Base-by-base conservation (phyloP, 2,113 vertebrate species). In the Pterophyllum scalare region DNA sequence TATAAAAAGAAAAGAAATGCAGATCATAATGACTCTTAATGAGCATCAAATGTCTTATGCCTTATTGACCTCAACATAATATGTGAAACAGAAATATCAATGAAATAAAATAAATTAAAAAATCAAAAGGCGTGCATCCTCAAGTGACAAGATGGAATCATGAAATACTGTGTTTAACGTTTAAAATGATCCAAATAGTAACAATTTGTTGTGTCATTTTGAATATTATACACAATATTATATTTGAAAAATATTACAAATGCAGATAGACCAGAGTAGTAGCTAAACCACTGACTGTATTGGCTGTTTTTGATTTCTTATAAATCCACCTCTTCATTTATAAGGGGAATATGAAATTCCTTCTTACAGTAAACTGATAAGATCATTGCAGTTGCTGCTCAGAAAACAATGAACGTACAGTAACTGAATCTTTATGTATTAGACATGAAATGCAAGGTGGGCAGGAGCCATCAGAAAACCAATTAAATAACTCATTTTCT, bases 1-100 rank as follows among this genome's bases (percentile, higher is more conserved):
- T 7, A 35, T 35, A 35, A 35, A 7, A 9, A 35, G 2, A 35
- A 35, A 35, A 35, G 7, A 35, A 35, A 35, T 35, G 35, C 7
- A 35, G 4, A 35, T 35, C 35, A 35, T 35, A 35, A 35, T 33
- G 31, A 33, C 31, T 33, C 31, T 33, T 33, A 33, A 33, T 40
- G 33, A 35, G 33, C 33, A 7, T 0, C 33, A n/a, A 62, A 6
- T 38, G n/a, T 15, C 12, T 64, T 40, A 0, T 64, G 20, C 0
- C 61, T 0, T 0, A 11, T 43, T 2, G 35, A 65, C 3, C n/a
- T 40, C 35, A 43, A 65, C 12, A 0, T 65, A 0, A 4, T 43
- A 17, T 0, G 15, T 13, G 22, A 65, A 43, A 43, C 61, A 64
- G 6, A 64, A 40, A 64, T 40, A 15, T 64, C 35, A 24, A 6